Base-by-base conservation (phyloP, 1,140 invertebrate genomes). In the Caenorhabditis brenneri region DNA sequence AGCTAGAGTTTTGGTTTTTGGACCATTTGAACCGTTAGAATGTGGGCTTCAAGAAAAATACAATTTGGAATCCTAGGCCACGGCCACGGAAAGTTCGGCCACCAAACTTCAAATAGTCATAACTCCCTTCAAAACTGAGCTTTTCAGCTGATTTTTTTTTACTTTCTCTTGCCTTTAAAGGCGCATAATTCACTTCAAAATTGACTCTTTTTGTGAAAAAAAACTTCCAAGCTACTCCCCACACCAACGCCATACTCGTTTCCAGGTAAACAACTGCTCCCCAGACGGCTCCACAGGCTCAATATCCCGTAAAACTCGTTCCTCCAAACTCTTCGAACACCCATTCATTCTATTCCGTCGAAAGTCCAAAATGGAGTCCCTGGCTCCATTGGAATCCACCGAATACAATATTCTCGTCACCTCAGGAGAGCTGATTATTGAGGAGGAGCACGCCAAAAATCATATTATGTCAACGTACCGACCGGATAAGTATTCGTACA, bases 241-340 rank as follows among this genome's bases (percentile, higher is more conserved):
- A n/a, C n/a, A n/a, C n/a, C n/a, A n/a, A n/a, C n/a, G n/a, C n/a
- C n/a, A n/a, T n/a, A n/a, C n/a, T 42, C 12, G 5, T 12, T 46
- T 74, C 19, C 65, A 74, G 65, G 36, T 74, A n/a, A 74, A 42
- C 36, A 74, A 74, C 36, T 74, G 65, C 36, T 74, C 65, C 15
- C 65, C 65, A 22, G 36, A 46, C 12, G 65, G 36, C 10, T 42
- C 36, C 7, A 74, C 19, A 3, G 65, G 65, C 4, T 46, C 36
- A 24, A 12, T 74, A 1, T 74, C 65, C 9, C 65, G 65, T 74
- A 74, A 39, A 42, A 31, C 65, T 10, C 65, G 65, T 42, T 39
- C 33, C n/a, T 36, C 33, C 3, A 36, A n/a, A 12, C 10, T 42
- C n/a, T 42, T 46, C 2, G 65, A 74, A 10, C 36, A 74, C 65